Percentiles rank a stretch among this genome's conserved stretches.
Conservation (phyloP, 2,888 invertebrate genomes). For the Eretmocerus hayati region DNA sequence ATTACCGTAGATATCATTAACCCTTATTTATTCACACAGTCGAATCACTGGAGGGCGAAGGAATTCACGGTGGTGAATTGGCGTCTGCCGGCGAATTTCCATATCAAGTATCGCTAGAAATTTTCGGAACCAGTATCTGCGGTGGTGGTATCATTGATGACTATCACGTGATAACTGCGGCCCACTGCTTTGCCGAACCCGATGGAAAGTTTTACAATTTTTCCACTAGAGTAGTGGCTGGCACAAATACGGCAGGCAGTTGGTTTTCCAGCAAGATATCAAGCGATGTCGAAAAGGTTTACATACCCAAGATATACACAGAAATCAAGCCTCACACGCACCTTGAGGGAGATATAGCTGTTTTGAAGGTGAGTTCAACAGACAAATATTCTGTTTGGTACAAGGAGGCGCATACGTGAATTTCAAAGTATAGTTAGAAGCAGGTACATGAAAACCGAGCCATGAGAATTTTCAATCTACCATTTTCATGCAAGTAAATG, state of each 20-base stretch:
- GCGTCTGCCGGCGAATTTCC: not conserved
- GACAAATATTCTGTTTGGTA: no score
- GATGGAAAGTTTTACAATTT: not conserved
- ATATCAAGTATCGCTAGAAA: slow-evolving; percentile 5
- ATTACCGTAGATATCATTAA: no score
- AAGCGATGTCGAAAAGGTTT: not conserved
- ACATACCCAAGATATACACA: not conserved
- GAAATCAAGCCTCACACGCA: not conserved
- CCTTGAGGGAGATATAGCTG: slow-evolving; percentile 1
- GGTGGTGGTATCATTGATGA: slow-evolving; percentile 5
- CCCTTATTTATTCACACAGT: no score
- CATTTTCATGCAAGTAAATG: no score
- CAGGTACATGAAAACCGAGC: no score
- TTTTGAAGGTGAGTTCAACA: slow-evolving; percentile 12
- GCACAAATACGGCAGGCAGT: not conserved
- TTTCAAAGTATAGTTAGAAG: no score
- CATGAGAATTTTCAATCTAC: no score
- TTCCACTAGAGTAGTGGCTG: slow-evolving; percentile 1
- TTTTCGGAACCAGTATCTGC: not conserved
- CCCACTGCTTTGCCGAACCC: slow-evolving; percentile 3
- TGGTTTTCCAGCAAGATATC: not conserved
- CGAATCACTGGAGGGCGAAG: not conserved
- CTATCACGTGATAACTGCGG: slow-evolving; percentile 2
- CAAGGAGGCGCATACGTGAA: no score
- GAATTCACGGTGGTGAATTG: not conserved